These are phyloP conservation scores for Andrena hattorfiana DNA, from an alignment of 2,888 invertebrate species.

Conservation along the genomic window DNA sequence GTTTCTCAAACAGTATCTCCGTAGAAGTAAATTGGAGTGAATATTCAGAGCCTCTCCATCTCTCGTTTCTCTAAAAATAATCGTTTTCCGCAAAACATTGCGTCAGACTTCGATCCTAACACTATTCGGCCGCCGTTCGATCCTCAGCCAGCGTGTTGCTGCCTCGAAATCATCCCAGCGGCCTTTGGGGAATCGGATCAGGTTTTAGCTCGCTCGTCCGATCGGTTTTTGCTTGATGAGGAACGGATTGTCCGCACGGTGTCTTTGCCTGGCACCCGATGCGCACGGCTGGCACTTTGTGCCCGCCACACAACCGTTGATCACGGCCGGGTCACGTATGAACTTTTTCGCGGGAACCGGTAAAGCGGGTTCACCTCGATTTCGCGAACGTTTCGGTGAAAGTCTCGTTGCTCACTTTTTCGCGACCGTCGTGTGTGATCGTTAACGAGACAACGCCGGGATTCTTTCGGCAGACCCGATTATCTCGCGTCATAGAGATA, in stretches of 20 bases:
- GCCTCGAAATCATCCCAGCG: slow-evolving; percentile 66
- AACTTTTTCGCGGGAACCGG: slow-evolving; percentile 80
- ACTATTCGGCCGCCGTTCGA: slow-evolving; percentile 35
- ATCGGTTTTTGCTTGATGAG: slow-evolving; percentile 64
- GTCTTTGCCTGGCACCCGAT: slow-evolving; percentile 71
- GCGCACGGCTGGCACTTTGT: slow-evolving; percentile 54
- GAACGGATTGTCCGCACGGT: slow-evolving; percentile 68
- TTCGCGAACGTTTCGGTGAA: slow-evolving; percentile 73
- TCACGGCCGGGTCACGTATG: slow-evolving; percentile 75
- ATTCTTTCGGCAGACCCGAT: slow-evolving; percentile 13
- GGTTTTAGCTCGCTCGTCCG: slow-evolving; percentile 72
- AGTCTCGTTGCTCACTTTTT: slow-evolving; percentile 64
- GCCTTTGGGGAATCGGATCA: slow-evolving; percentile 78
- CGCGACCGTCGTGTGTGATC: slow-evolving; percentile 43
- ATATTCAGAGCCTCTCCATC: too few relatives aligned
- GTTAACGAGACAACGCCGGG: slow-evolving; percentile 49
- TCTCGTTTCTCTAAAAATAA: neutral
- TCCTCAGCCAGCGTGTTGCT: slow-evolving; percentile 26
- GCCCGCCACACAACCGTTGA: slow-evolving; percentile 52
- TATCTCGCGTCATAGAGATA: neutral
- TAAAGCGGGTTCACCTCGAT: slow-evolving; percentile 77
- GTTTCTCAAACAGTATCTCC: too few relatives aligned
- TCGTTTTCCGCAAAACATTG: slow-evolving; percentile 7
- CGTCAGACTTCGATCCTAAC: slow-evolving; percentile 41
- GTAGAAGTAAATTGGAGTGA: too few relatives aligned